Base-by-base conservation (phyloP, 2,888 invertebrate genomes). In the Tachystola acroxantha region DNA sequence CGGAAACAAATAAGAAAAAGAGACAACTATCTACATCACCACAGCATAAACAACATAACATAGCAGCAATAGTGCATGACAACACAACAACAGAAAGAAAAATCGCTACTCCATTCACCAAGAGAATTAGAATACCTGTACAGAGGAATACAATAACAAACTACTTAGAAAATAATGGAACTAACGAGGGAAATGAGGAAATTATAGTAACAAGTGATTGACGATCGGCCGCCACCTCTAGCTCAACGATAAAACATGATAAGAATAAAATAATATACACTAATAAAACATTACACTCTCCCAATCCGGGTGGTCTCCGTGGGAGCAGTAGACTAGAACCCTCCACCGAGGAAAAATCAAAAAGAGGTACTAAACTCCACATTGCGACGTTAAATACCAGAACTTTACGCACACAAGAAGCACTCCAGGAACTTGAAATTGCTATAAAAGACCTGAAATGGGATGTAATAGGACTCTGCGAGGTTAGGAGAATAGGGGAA, bases 401-500 rank as follows among this genome's bases (percentile, higher is more conserved):
- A n/a, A n/a, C n/a, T n/a, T n/a, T n/a, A n/a, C n/a, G n/a, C n/a
- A n/a, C n/a, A n/a, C n/a, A n/a, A n/a, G n/a, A n/a, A n/a, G n/a
- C n/a, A n/a, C n/a, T n/a, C n/a, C n/a, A n/a, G n/a, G n/a, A n/a
- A n/a, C n/a, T n/a, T n/a, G n/a, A 38, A 22, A 22, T 33, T 7
- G 43, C 48, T 1, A 11, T 48, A 9, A 20, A 30, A 14, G 11
- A 16, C 10, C 29, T 52, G 11, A 43, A 52, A 26, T 49, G 48
- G 47, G 50, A 50, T 13, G 43, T 48, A 7, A 40, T 50, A 20
- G 48, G 52, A 7, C 22, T 52, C 13, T 30, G 39, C 2, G 53
- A 48, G 37, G 40, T 34, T 10, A 45, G 48, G 43, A 40, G 45
- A 43, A 30, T 34, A 30, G 46, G 48, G 2, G 34, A 46, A 25